A percentile compares a stretch with the other conserved stretches of the same genome.
Evolutionary conservation across 2,797 vertebrate species (phyloP).

Genomic region (Stomatorhinus walkeri): DNA sequence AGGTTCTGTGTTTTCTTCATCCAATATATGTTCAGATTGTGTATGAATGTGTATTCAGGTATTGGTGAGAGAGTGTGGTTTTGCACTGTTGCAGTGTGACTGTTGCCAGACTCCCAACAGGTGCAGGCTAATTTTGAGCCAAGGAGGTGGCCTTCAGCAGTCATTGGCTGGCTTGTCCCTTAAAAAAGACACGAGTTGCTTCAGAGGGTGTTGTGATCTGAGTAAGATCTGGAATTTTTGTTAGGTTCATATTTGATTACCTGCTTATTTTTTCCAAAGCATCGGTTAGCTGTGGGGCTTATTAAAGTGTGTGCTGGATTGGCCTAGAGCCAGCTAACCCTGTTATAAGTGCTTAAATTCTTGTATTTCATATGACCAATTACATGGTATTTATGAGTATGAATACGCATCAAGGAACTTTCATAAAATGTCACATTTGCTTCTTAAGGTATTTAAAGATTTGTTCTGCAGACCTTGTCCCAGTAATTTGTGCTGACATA

Average conservation of each 20-base stretch:
- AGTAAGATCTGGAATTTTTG: background rate
- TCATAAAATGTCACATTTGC: background rate
- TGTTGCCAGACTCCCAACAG: background rate
- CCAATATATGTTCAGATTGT: background rate
- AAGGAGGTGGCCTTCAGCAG: background rate
- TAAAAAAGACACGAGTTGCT: background rate
- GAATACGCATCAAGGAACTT: background rate
- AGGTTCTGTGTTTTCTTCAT: background rate
- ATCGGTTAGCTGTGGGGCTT: background rate
- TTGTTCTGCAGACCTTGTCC: background rate
- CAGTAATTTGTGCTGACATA: background rate
- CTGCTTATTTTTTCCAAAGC: background rate
- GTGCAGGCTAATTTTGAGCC: conserved; percentile 15
- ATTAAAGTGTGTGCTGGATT: background rate
- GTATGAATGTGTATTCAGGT: background rate
- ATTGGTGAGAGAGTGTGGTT: background rate
- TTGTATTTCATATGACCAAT: background rate
- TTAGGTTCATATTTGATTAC: background rate
- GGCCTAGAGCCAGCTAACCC: background rate
- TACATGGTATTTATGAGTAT: background rate
- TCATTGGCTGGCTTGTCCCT: background rate
- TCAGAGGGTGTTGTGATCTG: background rate
- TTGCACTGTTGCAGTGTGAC: background rate
- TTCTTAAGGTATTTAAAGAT: background rate
- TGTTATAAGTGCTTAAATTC: background rate